Evolutionary conservation across 2,113 vertebrate genomes (phyloP), one percentile per base, ranked within the genome.

Genomic region (Nannospalax galili): DNA sequence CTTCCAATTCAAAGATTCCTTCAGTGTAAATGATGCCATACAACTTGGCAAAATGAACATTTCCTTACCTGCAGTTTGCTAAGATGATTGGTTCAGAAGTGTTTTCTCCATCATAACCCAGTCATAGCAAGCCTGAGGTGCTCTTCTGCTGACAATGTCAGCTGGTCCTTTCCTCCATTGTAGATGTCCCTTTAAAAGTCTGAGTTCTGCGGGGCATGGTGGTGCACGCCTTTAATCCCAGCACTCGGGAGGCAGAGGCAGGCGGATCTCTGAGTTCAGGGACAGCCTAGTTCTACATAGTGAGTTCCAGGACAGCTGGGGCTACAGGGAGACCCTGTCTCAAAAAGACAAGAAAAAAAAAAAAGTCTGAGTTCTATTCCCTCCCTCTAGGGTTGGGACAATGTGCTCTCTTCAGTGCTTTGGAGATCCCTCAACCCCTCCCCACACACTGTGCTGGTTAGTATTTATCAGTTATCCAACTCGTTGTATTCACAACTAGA

Each of bases 1-100:
- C 72, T 93, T 94, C 72, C 22, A 56, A 67, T 84, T 88, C 24
- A 74, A 81, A 93, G 48, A 72, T 65, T 82, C 91, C 28, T 93
- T 70, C 64, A 0, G 84, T 93, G 74, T 58, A 90, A 58, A 52
- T 22, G 52, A 73, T 52, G 9, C 35, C 30, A 14, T 62, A 22
- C 10, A 20, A 67, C 60, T 42, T 52, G 20, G 1, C 86, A 73
- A 10, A 75, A 90, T 64, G 5, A 48, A 42, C 52, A 80, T 84
- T 30, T 56, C 40, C 52, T 88, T 73, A 64, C 60, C 24, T 82
- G 11, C n/a, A 52, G 16, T 64, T 78, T 72, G 65, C 62, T 72
- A 70, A 93, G 88, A 40, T 1, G 1, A 48, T 82, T 14, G 52
- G 35, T 93, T 67, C 60, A 73, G 40, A 52, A 12, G 2, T 32